Evolutionary conservation across 2,888 invertebrate genomes (phyloP), one percentile per base, ranked within the genome.

Genomic region (Balanococcus diminutus): DNA sequence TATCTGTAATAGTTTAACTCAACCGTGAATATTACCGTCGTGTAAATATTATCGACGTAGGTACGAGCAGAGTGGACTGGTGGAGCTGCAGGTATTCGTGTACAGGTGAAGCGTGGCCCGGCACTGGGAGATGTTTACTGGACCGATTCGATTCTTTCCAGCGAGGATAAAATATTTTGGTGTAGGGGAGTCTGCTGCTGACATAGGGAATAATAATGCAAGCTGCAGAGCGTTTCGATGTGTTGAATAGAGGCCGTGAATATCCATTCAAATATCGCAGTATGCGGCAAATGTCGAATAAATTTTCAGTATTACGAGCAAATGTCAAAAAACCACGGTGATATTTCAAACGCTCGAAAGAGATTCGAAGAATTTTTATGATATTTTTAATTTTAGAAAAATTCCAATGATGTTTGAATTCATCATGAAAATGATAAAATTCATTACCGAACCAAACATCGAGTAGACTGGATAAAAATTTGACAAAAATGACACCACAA

Each of bases 1-100:
- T 67, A 67, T 28, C 11, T 67, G 61, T 67, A 67, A 67, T 67
- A 22, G 61, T 67, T 67, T 28, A 67, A 67, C 61, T 67, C 25
- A 28, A 67, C 25, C 61, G 61, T 67, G 61, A 67, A 67, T 67
- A 51, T 51, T 51, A 51, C 51, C 51, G 19, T n/a, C 19, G 51
- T 51, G 51, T 51, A 51, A 51, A 51, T 51, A 51, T 51, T 51
- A 51, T 51, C 19, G 19, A 19, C 8, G 51, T n/a, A n/a, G n/a
- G n/a, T n/a, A n/a, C n/a, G n/a, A n/a, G n/a, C n/a, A n/a, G n/a
- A n/a, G n/a, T n/a, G n/a, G n/a, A n/a, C n/a, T n/a, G n/a, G n/a
- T n/a, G n/a, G n/a, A n/a, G 36, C 19, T 5, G 19, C 8, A 9
- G 8, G 19, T 42, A 42, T 9, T 5, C 6, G 19, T 19, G 8